Evolutionary conservation across 2,888 invertebrate genomes (phyloP).

Genomic region (Apeira syringaria): DNA sequence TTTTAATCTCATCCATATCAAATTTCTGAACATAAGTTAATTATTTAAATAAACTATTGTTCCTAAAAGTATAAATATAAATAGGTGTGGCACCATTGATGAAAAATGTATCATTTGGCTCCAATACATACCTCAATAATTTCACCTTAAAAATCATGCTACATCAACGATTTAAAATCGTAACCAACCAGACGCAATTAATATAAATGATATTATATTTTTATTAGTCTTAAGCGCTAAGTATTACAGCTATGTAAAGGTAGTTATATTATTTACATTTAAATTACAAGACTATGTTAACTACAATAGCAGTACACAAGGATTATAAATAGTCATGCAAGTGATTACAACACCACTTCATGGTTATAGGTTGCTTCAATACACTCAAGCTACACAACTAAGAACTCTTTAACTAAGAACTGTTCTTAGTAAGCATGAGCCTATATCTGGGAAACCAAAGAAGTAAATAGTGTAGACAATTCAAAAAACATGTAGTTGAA

Average conservation of each 20-base stretch:
- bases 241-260: conserved; percentile 50
- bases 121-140: conserved; percentile 42
- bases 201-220: conserved; percentile 58
- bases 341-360: conserved; percentile 78
- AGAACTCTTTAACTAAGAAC: no score
- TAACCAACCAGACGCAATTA: conserved; percentile 55
- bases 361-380: conserved; percentile 35
- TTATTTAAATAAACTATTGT: conserved; percentile 63
- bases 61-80: conserved; percentile 71
- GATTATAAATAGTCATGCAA: conserved; percentile 49
- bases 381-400: no score
- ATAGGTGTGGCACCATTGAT: conserved; percentile 70
- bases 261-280: conserved; percentile 35
- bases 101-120: conserved; percentile 54
- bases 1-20: conserved; percentile 79
- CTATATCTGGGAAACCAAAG: no score
- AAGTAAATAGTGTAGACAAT: no score
- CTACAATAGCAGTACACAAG: conserved; percentile 52
- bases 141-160: conserved; percentile 53
- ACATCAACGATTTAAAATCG: conserved; percentile 70
- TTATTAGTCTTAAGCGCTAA: conserved; percentile 29
- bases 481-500: no score
- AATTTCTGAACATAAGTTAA: conserved; percentile 79
- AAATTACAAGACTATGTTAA: conserved; percentile 15
- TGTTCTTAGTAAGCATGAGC: no score